Percentiles rank a stretch among this genome's conserved stretches.
Evolutionary conservation across 2,113 vertebrate genomes (phyloP).

Genomic region (Phycodurus eques): DNA sequence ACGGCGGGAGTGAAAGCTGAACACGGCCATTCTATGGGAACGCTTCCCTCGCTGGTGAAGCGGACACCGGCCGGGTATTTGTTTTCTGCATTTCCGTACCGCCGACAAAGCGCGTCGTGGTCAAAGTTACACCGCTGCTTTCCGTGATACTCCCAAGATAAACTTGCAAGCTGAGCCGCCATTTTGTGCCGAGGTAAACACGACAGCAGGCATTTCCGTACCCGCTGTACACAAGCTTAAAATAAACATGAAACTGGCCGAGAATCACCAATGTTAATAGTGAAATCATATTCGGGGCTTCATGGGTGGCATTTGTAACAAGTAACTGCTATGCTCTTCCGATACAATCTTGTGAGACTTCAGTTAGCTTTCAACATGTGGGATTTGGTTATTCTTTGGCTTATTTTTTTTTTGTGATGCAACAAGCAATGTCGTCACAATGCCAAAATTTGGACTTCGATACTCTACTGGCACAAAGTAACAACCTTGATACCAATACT

Average conservation of each 20-base stretch:
- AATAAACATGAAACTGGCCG: background rate
- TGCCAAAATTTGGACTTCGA: no score
- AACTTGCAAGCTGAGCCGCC: background rate
- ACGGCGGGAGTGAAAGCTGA: conserved; percentile 17
- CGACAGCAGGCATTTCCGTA: conserved; percentile 29
- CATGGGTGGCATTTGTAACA: no score
- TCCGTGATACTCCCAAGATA: background rate
- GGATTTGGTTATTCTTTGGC: no score
- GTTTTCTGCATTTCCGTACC: background rate
- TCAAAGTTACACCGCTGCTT: background rate
- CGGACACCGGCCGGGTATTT: background rate
- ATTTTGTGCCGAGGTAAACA: conserved; percentile 27
- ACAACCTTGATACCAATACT: no score
- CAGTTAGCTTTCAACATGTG: no score
- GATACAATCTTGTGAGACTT: no score
- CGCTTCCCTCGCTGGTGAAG: background rate
- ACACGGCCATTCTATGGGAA: conserved; percentile 43
- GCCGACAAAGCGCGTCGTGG: background rate
- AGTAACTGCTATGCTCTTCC: no score
- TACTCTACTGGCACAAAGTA: no score
- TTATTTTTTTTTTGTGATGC: no score
- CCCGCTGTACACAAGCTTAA: conserved; percentile 23
- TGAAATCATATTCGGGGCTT: background rate
- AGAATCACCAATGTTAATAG: background rate
- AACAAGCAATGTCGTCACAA: no score